Evolutionary conservation across 1,140 invertebrate genomes (phyloP).

Genomic region (Scylla paramamosain): DNA sequence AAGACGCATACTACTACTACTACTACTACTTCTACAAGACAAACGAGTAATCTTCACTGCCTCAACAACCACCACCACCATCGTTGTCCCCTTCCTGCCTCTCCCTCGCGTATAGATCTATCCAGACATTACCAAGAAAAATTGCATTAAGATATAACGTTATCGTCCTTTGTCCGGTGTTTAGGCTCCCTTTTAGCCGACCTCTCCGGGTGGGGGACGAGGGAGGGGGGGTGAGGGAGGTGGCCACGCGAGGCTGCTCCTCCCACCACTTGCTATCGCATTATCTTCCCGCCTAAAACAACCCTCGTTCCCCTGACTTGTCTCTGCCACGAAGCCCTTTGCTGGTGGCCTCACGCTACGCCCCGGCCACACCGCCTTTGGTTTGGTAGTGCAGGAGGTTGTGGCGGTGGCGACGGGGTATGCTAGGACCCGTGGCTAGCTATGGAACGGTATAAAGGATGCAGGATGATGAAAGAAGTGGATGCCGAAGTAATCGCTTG

Average conservation of each 20-base stretch:
- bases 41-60: too few species aligned
- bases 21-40: too few species aligned
- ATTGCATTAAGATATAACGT: conserved; percentile 24
- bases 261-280: background rate
- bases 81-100: background rate
- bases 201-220: background rate
- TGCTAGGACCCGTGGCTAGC: too few species aligned
- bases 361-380: background rate
- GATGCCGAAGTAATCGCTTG: too few species aligned
- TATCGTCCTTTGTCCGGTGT: conserved; percentile 11
- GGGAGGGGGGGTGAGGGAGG: background rate
- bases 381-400: too few species aligned
- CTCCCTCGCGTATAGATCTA: background rate
- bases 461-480: too few species aligned
- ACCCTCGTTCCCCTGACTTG: conserved; percentile 17
- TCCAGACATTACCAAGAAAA: conserved; percentile 22
- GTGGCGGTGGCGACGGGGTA: too few species aligned
- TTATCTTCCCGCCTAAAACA: background rate
- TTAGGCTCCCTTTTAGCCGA: conserved; percentile 1
- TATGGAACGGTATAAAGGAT: too few species aligned
- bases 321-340: background rate
- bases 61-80: background rate
- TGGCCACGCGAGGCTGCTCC: background rate
- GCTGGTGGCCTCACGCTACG: background rate
- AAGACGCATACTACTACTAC: too few species aligned